Evolutionary conservation across 2,888 invertebrate genomes (phyloP).

Genomic region (Hirudinaria manillensis): DNA sequence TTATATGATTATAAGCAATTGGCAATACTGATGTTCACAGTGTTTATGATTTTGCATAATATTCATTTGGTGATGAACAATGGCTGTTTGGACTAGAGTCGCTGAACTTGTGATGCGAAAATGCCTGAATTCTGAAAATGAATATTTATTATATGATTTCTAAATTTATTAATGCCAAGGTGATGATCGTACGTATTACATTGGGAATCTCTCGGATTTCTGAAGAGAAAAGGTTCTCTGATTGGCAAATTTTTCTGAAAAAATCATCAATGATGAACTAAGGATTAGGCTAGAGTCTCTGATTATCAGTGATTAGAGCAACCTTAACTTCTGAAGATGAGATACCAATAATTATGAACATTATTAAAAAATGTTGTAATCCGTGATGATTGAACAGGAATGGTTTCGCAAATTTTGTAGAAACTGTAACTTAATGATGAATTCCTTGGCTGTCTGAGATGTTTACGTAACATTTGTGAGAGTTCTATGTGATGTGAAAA

Average conservation of each 20-base stretch:
- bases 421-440: neutral
- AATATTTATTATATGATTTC: neutral
- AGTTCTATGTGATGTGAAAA: conserved; percentile 5
- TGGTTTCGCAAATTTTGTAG: neutral
- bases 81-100: conserved; percentile 14
- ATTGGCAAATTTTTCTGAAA: too few species aligned
- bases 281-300: too few species aligned
- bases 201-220: too few species aligned
- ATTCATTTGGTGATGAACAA: neutral
- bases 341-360: too few species aligned
- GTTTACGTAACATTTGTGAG: neutral
- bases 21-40: neutral
- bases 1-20: neutral
- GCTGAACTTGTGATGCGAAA: conserved; percentile 1
- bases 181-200: conserved; percentile 8
- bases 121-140: neutral
- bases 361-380: neutral
- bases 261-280: too few species aligned
- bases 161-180: neutral
- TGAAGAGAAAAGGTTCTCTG: too few species aligned
- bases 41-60: too few species aligned
- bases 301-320: too few species aligned
- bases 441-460: conserved; percentile 13
- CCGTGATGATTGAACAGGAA: neutral
- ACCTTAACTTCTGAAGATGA: too few species aligned